Base-by-base conservation (phyloP, 2,888 invertebrate species). In the Deilephila elpenor region DNA sequence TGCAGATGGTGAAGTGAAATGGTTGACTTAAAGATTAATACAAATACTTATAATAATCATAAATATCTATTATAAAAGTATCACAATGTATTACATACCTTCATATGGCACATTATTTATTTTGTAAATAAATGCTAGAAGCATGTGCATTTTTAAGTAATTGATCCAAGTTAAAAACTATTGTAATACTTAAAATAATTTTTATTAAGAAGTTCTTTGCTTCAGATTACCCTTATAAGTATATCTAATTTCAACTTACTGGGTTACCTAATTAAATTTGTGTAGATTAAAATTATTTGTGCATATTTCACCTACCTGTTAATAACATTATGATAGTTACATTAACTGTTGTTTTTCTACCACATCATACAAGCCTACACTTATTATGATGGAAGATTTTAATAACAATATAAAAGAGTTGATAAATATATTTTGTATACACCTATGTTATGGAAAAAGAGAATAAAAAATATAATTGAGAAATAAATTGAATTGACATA, bases 1-100 rank as follows among this genome's bases (percentile, higher is more conserved):
- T 51, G n/a, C 70, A 73, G 71, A 77, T 37, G 75, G 73, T 75
- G 62, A 76, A 80, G 76, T 82, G 78, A 80, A 80, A 62, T 83
- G 81, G 80, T 76, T 64, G 56, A 56, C 37, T 56, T 59, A 37
- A 44, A 51, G 25, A 44, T 34, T 19, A 51, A 29, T 11, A 29
- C 20, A 5, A 20, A 19, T 29, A 25, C 8, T 37, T 60, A 44
- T 14, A 11, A 59, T 71, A n/a, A 60, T 29, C 17, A 60, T 29
- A 59, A 59, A 60, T 60, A 17, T 56, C n/a, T 61, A n/a, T 20
- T 37, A 44, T 20, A 64, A 37, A 64, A 37, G 20, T 44, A 64
- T 64, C 44, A 60, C 60, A 64, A 37, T 64, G 20, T 14, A 64
- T 44, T n/a, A 37, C 64, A 64, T 64, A 64, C 37, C 44, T 64